phyloP scores from a whole-genome alignment of 2,113 vertebrate genomes.

The Isurus oxyrinchus region DNA sequence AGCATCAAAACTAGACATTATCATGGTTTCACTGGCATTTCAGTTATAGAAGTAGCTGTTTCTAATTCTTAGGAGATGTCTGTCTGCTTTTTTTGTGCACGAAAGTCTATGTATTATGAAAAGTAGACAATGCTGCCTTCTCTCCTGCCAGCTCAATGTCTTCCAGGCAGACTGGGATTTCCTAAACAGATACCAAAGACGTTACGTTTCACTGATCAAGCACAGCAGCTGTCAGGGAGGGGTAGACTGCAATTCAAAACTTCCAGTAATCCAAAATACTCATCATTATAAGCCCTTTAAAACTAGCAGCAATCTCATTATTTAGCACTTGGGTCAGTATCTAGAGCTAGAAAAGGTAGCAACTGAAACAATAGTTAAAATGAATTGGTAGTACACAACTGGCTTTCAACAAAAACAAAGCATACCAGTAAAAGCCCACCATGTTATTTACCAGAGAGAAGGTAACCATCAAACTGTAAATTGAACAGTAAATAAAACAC shows the following conservation, averaged over 20 bases:
- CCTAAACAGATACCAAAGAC: constrained; percentile 60
- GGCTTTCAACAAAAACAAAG: background rate
- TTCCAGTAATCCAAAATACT: constrained; percentile 60
- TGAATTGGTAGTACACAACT: background rate
- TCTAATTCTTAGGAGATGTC: constrained; percentile 35
- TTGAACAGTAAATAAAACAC: background rate
- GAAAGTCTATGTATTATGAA: constrained; percentile 37
- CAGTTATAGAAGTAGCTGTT: constrained; percentile 28
- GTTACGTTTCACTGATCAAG: constrained; percentile 64
- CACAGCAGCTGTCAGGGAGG: constrained; percentile 56
- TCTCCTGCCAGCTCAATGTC: constrained; percentile 49
- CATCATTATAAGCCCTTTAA: constrained; percentile 18
- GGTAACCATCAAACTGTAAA: background rate
- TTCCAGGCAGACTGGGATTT: constrained; percentile 61
- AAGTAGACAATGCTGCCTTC: constrained; percentile 50
- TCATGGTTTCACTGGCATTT: background rate
- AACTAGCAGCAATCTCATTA: background rate
- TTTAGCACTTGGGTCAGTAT: background rate
- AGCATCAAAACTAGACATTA: constrained; percentile 1
- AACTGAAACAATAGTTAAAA: background rate
- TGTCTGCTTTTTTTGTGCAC: constrained; percentile 29
- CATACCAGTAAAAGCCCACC: background rate
- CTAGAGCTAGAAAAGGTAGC: background rate
- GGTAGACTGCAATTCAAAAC: constrained; percentile 57
- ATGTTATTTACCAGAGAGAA: background rate